Conservation (phyloP, 2,113 vertebrate genomes). For the Dendrocopos noguchii region DNA sequence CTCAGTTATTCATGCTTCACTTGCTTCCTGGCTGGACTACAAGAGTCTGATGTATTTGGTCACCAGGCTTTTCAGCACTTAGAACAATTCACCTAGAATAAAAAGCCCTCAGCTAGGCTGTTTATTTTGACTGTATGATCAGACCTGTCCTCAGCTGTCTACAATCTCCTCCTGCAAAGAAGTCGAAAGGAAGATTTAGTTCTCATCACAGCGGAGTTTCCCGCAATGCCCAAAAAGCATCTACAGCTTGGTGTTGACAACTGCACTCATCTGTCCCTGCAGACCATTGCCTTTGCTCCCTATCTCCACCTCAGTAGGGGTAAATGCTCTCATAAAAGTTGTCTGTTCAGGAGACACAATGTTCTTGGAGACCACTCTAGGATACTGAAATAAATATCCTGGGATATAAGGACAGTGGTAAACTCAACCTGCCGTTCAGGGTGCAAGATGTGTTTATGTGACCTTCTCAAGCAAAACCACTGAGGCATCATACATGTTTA, state of each 20-base stretch:
- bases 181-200: constrained; percentile 9
- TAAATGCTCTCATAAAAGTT: constrained; percentile 9
- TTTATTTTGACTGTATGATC: constrained; percentile 61
- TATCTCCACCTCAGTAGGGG: not conserved
- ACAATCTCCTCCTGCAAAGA: constrained; percentile 34
- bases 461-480: not conserved
- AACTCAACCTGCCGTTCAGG: not conserved
- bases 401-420: not conserved
- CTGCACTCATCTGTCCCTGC: not conserved
- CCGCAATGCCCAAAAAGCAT: not conserved
- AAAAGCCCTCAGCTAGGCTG: constrained; percentile 36
- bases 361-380: constrained; percentile 33
- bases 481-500: not conserved
- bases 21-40: constrained; percentile 62
- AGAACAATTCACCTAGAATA: constrained; percentile 62
- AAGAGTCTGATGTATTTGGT: constrained; percentile 61
- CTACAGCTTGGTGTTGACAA: constrained; percentile 22
- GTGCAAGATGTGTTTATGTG: not conserved
- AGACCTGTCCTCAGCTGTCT: constrained; percentile 69
- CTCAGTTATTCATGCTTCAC: constrained; percentile 67
- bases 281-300: not conserved
- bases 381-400: not conserved
- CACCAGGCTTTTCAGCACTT: constrained; percentile 67
- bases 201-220: not conserved
- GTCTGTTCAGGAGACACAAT: constrained; percentile 25